phyloP scores from a whole-genome alignment of 2,113 vertebrate species.

The Ciconia maguari region DNA sequence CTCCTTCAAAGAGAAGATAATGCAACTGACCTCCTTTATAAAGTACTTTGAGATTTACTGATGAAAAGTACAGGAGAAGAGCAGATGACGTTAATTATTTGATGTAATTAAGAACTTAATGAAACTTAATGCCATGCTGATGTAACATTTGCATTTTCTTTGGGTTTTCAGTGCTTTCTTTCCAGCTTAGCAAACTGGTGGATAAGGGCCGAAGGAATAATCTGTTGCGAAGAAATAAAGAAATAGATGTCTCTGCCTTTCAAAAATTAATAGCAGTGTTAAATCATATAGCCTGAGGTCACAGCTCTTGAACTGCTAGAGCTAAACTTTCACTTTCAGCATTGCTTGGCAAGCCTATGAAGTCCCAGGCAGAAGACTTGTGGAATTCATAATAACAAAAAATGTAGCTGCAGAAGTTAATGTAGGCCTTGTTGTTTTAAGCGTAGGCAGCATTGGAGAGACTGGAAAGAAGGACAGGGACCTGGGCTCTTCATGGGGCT shows the following conservation, averaged over 20 bases:
- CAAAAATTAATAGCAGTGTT: neutral
- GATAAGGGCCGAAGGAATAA: neutral
- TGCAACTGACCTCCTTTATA: neutral
- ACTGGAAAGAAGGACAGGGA: neutral
- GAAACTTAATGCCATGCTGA: neutral
- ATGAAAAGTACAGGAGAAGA: neutral
- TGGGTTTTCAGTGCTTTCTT: neutral
- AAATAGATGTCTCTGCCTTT: neutral
- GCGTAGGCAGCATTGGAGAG: neutral
- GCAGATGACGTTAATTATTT: neutral
- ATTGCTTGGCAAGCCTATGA: neutral
- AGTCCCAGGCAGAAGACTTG: neutral
- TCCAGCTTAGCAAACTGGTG: neutral
- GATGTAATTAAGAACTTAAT: neutral
- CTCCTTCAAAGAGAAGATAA: neutral
- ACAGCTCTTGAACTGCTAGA: neutral
- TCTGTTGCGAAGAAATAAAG: neutral
- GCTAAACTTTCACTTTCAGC: neutral
- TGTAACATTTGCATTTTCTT: neutral
- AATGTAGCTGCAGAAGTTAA: neutral
- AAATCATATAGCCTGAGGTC: neutral
- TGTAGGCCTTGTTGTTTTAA: neutral
- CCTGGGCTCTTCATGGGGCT: neutral
- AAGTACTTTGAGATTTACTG: neutral
- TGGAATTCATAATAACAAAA: neutral